Base-by-base conservation (phyloP, 2,113 vertebrate genomes). In the Psettodes erumei region DNA sequence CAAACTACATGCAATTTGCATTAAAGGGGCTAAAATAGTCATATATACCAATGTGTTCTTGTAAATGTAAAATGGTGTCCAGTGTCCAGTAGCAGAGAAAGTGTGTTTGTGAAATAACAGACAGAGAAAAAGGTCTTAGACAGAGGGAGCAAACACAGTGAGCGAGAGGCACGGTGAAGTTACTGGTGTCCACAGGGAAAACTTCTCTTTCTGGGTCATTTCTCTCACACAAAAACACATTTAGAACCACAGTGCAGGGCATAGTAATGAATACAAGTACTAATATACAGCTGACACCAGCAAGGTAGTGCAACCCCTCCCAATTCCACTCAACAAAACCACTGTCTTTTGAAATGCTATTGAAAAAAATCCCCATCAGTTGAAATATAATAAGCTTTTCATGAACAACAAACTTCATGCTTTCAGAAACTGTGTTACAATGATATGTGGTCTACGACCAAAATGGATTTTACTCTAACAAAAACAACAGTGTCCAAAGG, bases 171-270 rank as follows among this genome's bases (percentile, higher is more conserved):
- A 54, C 72, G 71, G 64, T 80, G 86, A 81, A 87, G 75, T 88
- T 81, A 59, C 80, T 89, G 51, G 64, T 86, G 83, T 90, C 90
- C 76, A 75, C 71, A n/a, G 90, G 82, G 89, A 90, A n/a, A 8
- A 30, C 25, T 33, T 13, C 42, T 60, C 63, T 87, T 88, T 89
- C 87, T 88, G 79, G 90, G 89, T 89, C 82, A 84, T 79, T 88
- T 83, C 53, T 79, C 63, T 48, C 58, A 67, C 67, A 77, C 55
- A 82, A 47, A n/a, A 83, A 77, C 83, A 77, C 68, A 82, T 71
- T 67, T 56, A 80, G 70, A 79, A 87, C 35, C 71, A 78, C 58
- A 66, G 23, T 42, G 42, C 66, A 82, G 51, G 56, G 61, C 69
- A 64, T 61, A 37, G 75, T 43, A 59, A 50, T 62, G 30, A 86